Base-by-base conservation (phyloP, 2,888 invertebrate species). In the Apodemia hepburni region DNA sequence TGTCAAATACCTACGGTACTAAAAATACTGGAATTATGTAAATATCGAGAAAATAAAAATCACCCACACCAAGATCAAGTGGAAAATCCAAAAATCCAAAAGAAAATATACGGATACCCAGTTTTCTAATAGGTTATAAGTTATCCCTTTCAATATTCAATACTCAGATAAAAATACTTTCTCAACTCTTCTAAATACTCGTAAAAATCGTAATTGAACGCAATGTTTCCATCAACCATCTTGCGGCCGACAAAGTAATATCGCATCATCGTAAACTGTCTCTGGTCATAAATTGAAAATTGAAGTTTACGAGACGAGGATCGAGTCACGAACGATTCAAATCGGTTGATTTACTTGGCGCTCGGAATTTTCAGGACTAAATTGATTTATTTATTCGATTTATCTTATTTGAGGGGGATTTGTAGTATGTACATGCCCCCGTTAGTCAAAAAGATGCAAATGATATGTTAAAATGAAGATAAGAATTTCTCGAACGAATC, bases 261-360 rank as follows among this genome's bases (percentile, higher is more conserved):
- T 76, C 73, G 74, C 72, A 65, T 65, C 66, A 68, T 75, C 78
- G 72, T 83, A 82, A 82, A 82, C 80, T 73, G 72, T 71, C 70
- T 68, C 60, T 61, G 74, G 68, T 75, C 81, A 76, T 81, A 79
- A 81, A 80, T 68, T 64, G 67, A 71, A 66, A 54, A 68, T 68
- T 70, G 70, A 72, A 74, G 69, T 81, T 81, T 78, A 81, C 75
- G 79, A 76, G 45, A 42, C 45, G 57, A 49, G 58, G 47, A 58
- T 47, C 33, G 22, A 58, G 33, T 47, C 45, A 11, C 29, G 27
- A 27, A 54, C 15, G 69, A 64, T 51, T 59, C 71, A 68, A 60
- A 60, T 61, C 59, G 47, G 61, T 74, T 75, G 78, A 80, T 79
- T 78, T 77, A 70, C 64, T 66, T 54, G 18, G 12, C 51, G 12